Conservation (phyloP, 2,797 vertebrate genomes). For the Manis javanica region DNA sequence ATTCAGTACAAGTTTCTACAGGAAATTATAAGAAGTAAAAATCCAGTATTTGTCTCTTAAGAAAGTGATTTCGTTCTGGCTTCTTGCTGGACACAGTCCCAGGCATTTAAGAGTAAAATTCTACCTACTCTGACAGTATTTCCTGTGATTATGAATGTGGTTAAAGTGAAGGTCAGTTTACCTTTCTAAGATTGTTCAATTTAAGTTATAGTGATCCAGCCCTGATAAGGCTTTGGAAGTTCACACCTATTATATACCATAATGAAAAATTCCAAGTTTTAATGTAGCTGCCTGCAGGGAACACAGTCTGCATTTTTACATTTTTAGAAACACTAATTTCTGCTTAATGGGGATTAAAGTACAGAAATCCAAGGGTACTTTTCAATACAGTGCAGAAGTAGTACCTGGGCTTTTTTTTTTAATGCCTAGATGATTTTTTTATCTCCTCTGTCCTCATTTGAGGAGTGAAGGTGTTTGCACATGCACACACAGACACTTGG, state of each 20-base stretch:
- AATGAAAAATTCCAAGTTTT: conserved; percentile 58
- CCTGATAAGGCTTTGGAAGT: conserved; percentile 59
- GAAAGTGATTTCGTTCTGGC: conserved; percentile 50
- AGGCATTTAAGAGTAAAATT: conserved; percentile 66
- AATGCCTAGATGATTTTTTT: background rate
- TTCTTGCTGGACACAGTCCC: conserved; percentile 67
- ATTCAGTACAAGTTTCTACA: conserved; percentile 21
- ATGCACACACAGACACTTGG: background rate
- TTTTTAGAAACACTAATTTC: background rate
- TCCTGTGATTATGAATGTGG: conserved; percentile 58
- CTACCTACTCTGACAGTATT: conserved; percentile 44
- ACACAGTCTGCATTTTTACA: background rate
- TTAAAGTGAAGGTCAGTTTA: conserved; percentile 69
- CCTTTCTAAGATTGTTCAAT: conserved; percentile 72
- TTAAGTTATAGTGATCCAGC: conserved; percentile 57
- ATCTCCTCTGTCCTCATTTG: background rate
- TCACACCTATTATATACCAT: conserved; percentile 53
- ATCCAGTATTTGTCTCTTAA: conserved; percentile 71
- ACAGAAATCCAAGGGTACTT: background rate
- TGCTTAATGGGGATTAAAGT: background rate
- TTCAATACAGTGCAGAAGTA: background rate
- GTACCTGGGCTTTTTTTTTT: background rate
- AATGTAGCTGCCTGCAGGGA: background rate
- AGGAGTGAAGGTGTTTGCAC: background rate
- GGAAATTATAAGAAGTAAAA: conserved; percentile 47